Percentiles rank a stretch among this genome's conserved stretches.
Evolutionary conservation across 2,888 invertebrate genomes (phyloP).

Genomic region (Rhorus exstirpatorius): DNA sequence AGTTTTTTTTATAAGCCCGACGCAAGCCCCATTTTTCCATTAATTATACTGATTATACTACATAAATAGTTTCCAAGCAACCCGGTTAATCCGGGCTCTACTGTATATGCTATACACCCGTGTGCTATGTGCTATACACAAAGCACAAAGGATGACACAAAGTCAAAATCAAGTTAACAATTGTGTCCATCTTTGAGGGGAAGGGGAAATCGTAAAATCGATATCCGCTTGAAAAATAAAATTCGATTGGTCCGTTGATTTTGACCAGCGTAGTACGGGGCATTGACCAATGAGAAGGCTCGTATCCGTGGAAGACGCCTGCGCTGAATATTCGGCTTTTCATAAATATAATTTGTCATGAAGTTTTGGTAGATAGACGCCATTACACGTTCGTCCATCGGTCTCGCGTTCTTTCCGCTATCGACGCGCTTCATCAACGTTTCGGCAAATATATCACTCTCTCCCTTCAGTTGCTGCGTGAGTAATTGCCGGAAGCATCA

Average conservation of each 20-base stretch:
- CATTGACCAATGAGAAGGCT: not conserved
- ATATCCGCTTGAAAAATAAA: not conserved
- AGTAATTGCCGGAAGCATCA: constrained; percentile 6
- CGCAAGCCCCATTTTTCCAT: too few species aligned
- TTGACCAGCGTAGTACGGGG: not conserved
- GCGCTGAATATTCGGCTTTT: not conserved
- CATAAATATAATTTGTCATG: too few species aligned
- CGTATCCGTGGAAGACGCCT: not conserved
- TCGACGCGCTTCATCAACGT: not conserved
- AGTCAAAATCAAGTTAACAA: too few species aligned
- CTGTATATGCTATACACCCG: too few species aligned
- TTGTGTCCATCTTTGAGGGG: too few species aligned
- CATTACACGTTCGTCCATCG: constrained; percentile 30
- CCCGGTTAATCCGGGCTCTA: too few species aligned
- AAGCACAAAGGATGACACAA: too few species aligned
- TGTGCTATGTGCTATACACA: too few species aligned
- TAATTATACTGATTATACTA: too few species aligned
- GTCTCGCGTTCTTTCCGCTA: not conserved
- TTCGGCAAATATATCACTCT: not conserved
- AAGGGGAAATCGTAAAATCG: too few species aligned
- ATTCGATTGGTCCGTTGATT: constrained; percentile 6
- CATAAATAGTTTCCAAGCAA: too few species aligned
- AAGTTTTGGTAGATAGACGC: constrained; percentile 13
- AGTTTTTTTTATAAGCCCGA: too few species aligned
- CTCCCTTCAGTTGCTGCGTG: constrained; percentile 6